Base-by-base conservation (phyloP, 2,797 vertebrate genomes). In the Hippopotamyrus pictus region DNA sequence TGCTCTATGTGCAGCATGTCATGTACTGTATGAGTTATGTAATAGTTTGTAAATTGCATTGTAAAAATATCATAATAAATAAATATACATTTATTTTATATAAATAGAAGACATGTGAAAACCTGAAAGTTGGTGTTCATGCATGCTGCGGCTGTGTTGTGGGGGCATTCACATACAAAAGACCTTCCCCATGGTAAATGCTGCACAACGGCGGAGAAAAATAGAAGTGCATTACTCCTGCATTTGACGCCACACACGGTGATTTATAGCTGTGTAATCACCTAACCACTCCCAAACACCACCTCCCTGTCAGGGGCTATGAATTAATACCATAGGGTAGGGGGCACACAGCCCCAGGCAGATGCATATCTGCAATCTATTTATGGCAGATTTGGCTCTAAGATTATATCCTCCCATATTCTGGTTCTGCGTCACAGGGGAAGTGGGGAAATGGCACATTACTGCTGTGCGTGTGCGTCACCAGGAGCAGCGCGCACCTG, bases 331-430 rank as follows among this genome's bases (percentile, higher is more conserved):
- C 73, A 46, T 44, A 9, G 37, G 37, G 37, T 19, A 46, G 41
- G n/a, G 51, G 44, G 41, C 79, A 84, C 37, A 14, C 53, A 48
- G 53, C 54, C 25, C 33, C 17, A n/a, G 6, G 19, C 54, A 65
- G 53, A 89, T 65, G 41, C 22, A 11, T 65, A 59, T 41, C 82
- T 85, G 51, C 76, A 22, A 48, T 85, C 79, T 89, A 65, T 84
- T 57, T 65, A 85, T 51, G 46, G 48, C 82, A 84, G 51, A 84
- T 51, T 12, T 84, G 82, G 82, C 22, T 84, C 82, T 12, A 84
- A 84, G 88, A 53, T 25, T 53, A 48, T 53, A 51, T 62, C 22
- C 29, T 46, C 69, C 50, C 6, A n/a, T 79, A 25, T 37, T 76
- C 48, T 12, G 17, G 33, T 41, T 29, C 6, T 88, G 88, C 88